Base-by-base conservation (phyloP, 2,888 invertebrate species). In the Xylota sylvarum region DNA sequence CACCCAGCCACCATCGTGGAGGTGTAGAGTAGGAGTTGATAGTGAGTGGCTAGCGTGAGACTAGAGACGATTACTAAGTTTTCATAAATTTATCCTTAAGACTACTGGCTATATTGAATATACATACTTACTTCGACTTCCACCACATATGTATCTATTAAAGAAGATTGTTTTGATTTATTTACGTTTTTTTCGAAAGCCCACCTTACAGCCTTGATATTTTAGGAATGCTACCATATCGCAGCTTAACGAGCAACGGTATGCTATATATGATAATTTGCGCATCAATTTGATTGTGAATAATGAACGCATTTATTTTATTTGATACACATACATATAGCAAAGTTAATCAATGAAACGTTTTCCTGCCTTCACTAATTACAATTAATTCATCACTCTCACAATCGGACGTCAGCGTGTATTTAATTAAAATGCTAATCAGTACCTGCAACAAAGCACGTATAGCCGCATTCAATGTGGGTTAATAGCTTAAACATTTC, bases 401-500 rank as follows among this genome's bases (percentile, higher is more conserved):
- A 32, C 60, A 43, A 43, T 40, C 60, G 7, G 9, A 64, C 19
- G 10, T 48, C 64, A 64, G 48, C 17, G 48, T 4, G 35, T 50
- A 48, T 19, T 65, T 65, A 48, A 46, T 64, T 32, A 32, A 35
- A 65, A 35, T 40, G 64, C 64, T 64, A 52, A 67, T 52, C 50
- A 52, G 35, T 40, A n/a, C 5, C 14, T 67, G 32, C 37, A 37
- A 50, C 37, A 67, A 52, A 67, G 23, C 52, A 52, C 32, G 35
- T n/a, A 32, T 27, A 52, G 40, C 35, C 48, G 27, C 32, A 32
- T 19, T 50, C 35, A 40, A 67, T 37, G 50, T 52, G 67, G 52
- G 67, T 52, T 67, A 67, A 67, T 50, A 14, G 67, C 43, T 62
- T 43, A 12, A n/a, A 27, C 23, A 12, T 52, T 52, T 67, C 10